Percentiles rank a stretch among this genome's conserved stretches.
These are phyloP conservation scores for Sitobion miscanthi DNA, from an alignment of 1,140 invertebrate species.

Conservation along the genomic window DNA sequence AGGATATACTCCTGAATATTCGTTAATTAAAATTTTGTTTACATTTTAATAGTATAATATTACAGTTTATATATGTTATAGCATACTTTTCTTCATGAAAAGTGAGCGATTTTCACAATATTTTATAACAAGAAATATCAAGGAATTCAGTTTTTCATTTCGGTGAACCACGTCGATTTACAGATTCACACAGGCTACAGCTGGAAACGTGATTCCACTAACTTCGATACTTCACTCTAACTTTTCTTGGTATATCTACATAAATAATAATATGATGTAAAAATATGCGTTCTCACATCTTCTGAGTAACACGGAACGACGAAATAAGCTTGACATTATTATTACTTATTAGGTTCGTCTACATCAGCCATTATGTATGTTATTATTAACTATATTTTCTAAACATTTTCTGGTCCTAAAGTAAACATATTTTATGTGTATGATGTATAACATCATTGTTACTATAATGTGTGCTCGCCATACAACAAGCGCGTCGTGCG, in stretches of 20 bases:
- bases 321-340: background rate
- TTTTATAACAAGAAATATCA: background rate
- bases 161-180: background rate
- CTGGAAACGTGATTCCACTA: background rate
- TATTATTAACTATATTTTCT: constrained; percentile 3
- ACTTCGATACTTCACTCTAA: background rate
- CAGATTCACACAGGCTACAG: background rate
- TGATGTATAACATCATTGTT: background rate
- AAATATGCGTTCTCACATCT: background rate
- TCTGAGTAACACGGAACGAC: background rate
- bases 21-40: background rate
- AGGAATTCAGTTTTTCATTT: background rate
- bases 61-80: background rate
- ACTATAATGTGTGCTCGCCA: background rate
- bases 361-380: background rate
- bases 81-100: background rate
- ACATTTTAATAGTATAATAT: background rate
- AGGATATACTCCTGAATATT: background rate
- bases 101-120: background rate
- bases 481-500: background rate
- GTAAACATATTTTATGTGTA: background rate
- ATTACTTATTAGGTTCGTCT: background rate
- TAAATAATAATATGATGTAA: background rate
- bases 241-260: background rate
- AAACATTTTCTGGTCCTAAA: background rate